Evolutionary conservation across 2,888 invertebrate genomes (phyloP), one percentile per base, ranked within the genome.

Genomic region (Volucella bombylans): DNA sequence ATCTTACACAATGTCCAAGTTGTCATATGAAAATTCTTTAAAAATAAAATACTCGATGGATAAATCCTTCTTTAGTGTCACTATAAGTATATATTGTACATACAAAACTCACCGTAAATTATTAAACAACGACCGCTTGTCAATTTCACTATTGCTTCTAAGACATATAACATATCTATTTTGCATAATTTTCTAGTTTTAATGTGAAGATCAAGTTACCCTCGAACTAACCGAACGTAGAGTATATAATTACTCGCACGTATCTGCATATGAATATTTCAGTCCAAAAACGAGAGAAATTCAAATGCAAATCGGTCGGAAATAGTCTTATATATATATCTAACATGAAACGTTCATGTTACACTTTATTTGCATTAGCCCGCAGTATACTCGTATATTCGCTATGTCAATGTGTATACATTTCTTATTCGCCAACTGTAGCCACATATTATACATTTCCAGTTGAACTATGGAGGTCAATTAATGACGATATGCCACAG

Each of bases 391-490:
- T 23, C 18, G 18, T 31, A 31, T 31, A 31, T 31, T 31, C 6
- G 0, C 6, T 31, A 31, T 31, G 31, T 6, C 31, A 31, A 31
- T 31, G 31, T 41, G 9, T 43, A 41, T 0, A 11, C 15, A n/a
- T 23, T 68, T 45, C 59, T 69, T 49, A 14, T 43, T 59, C 31
- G 12, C 12, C 10, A 31, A 39, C 31, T 31, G 31, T 31, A 41
- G 8, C 39, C 47, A 47, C 10, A 18, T 52, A 10, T 62, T 50
- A 68, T 61, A 14, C 61, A 23, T 80, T 71, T 81, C 49, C 64
- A 79, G 79, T 83, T 73, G 64, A 83, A 74, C 64, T 74, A 74
- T 83, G 79, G 82, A 83, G 82, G 82, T 79, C 82, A 83, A 83
- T 83, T 79, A 79, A 73, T 74, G 59, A 79, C 82, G 69, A 83